Base-by-base conservation (phyloP, 2,113 vertebrate genomes). In the Toxotes jaculatrix region DNA sequence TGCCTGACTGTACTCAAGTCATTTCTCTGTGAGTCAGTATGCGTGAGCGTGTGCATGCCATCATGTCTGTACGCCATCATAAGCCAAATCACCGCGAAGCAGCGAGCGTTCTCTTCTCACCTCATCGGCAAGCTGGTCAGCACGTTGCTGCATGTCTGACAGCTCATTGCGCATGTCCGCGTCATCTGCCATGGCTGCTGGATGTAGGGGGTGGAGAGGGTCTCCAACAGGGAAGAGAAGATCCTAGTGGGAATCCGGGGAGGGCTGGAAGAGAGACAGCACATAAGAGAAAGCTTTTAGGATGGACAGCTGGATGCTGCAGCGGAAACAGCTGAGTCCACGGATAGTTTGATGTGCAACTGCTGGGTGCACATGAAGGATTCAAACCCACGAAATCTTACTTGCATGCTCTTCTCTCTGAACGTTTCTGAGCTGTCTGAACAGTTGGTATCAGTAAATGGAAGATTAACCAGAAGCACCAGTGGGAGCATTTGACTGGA, bases 101-200 rank as follows among this genome's bases (percentile, higher is more conserved):
- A 61, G 34, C 4, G 0, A 38, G 31, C 7, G 17, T 31, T 47
- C 40, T 9, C 36, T 67, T 82, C 92, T 97, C 87, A 99, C 98
- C 96, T 99, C 98, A 90, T 99, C 98, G 0, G 96, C 98, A 76
- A 99, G 95, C 96, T 99, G 98, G 95, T 99, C 98, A 0, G 98
- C 98, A 64, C 97, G 96, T 82, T 98, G 95, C 95, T 99, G 98
- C 98, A 99, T 99, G 91, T 99, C 98, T 85, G 98, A 97, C 94
- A 99, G 94, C 95, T 99, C 98, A 96, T 99, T 99, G 95, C 98
- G 98, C 98, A 99, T 99, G 86, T 99, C 98, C 0, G 97, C 95
- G 0, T 99, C 98, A 77, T 99, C 98, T 36, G 98, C 98, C 98
- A 99, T 99, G 89, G 94, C 95, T 94, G 94, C 79, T 89, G 88